Conservation (phyloP, 2,113 vertebrate species). For the Mesoclemmys tuberculata region DNA sequence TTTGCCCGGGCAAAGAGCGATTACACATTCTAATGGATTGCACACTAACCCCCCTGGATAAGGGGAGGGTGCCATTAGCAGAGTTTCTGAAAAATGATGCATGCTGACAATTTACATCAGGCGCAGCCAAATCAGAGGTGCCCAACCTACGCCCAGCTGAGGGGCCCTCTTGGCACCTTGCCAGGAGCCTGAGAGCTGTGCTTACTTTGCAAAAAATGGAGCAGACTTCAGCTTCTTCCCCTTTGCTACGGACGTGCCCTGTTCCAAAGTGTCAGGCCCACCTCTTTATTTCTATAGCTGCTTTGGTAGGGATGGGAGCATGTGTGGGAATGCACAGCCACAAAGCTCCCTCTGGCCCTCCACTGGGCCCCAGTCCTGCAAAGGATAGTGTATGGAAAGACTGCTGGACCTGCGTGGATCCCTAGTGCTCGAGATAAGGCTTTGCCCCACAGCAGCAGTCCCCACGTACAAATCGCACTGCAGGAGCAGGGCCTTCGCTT, state of each 20-base stretch:
- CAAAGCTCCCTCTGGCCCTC: too few species aligned
- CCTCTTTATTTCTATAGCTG: too few species aligned
- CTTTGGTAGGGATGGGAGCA: too few species aligned
- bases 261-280: too few species aligned
- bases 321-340: too few species aligned
- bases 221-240: background rate
- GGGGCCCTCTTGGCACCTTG: background rate
- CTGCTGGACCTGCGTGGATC: too few species aligned
- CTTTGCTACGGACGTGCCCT: background rate
- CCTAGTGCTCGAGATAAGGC: too few species aligned
- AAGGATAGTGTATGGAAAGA: too few species aligned
- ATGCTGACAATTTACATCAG: background rate
- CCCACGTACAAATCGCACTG: too few species aligned
- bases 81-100: background rate
- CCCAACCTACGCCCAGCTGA: background rate
- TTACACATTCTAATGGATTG: background rate
- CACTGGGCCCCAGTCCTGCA: too few species aligned
- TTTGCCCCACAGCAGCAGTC: too few species aligned
- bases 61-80: background rate
- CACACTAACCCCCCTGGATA: background rate
- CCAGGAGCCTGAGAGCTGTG: background rate
- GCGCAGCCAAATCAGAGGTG: background rate
- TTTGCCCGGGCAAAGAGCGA: background rate
- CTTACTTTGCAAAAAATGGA: background rate
- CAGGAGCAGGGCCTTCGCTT: too few species aligned